Evolutionary conservation across 1,140 invertebrate genomes (phyloP).

Genomic region (Penaeus vannamei): DNA sequence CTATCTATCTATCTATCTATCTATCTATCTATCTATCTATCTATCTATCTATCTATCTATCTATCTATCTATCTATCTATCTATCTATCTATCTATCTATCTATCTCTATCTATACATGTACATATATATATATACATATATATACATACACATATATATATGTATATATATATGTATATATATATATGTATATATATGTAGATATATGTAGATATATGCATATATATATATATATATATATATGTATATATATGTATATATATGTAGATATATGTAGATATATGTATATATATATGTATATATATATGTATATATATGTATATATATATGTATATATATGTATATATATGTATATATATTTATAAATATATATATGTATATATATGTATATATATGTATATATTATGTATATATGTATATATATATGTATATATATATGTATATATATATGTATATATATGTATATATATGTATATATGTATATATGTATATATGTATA

Average conservation of each 20-base stretch:
- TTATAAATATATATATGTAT: constrained; percentile 4
- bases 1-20: too few relatives aligned
- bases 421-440: constrained; percentile 1
- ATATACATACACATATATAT: neutral
- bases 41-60: neutral
- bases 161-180: constrained; percentile 2
- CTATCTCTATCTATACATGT: neutral
- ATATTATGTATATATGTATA: too few relatives aligned
- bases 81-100: neutral
- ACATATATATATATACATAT: neutral
- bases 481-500: neutral
- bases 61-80: neutral
- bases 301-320: neutral
- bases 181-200: constrained; percentile 7
- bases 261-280: constrained; percentile 7
- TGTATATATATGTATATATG: constrained; percentile 9
- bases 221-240: constrained; percentile 8
- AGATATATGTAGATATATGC: neutral
- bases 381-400: too few relatives aligned
- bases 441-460: constrained; percentile 22
- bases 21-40: neutral
- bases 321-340: constrained; percentile 20
- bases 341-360: constrained; percentile 22
- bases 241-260: constrained; percentile 6
- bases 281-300: constrained; percentile 3